Evolutionary conservation across 2,888 invertebrate species (phyloP), one percentile per base, ranked within the genome.

Genomic region (Hyposoter didymator): DNA sequence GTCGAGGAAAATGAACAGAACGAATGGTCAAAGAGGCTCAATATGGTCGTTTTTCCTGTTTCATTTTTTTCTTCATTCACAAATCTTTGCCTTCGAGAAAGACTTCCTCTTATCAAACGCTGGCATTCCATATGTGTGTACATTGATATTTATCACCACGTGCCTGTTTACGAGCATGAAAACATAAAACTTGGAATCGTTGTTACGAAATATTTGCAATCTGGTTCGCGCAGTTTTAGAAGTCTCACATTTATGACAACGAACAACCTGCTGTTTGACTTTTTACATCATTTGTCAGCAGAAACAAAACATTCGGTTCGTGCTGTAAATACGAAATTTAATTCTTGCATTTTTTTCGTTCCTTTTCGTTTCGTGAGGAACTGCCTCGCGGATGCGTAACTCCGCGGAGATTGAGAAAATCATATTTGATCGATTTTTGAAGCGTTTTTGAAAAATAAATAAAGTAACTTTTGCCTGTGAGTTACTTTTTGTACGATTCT

Each of bases 121-220:
- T 12, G 52, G 10, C 19, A 35, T 35, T 72, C n/a, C 49, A n/a
- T 12, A 35, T 49, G 1, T n/a, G 12, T 32, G n/a, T n/a, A n/a
- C 4, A 66, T 17, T 5, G n/a, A 32, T 4, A 69, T 47, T 17
- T 47, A 69, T 47, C n/a, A 43, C 74, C 72, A 66, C 47, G 28
- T 67, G 69, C 62, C 80, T 43, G 49, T 8, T 47, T 12, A 12
- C 66, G 45, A 78, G 47, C 72, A 66, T 72, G 66, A 80, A 76
- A 64, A 35, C 78, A 78, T 73, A 72, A 73, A 82, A 66, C 49
- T 72, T 66, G 52, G 17, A 62, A 59, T 78, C 70, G 35, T 70
- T 66, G 66, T 82, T 82, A 59, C 81, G 78, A 82, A 78, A 82
- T 78, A 76, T 59, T 59, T 59, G 74, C 74, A 74, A 74, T 43